phyloP scores from a whole-genome alignment of 2,797 vertebrate species.

The Gastrophryne carolinensis region DNA sequence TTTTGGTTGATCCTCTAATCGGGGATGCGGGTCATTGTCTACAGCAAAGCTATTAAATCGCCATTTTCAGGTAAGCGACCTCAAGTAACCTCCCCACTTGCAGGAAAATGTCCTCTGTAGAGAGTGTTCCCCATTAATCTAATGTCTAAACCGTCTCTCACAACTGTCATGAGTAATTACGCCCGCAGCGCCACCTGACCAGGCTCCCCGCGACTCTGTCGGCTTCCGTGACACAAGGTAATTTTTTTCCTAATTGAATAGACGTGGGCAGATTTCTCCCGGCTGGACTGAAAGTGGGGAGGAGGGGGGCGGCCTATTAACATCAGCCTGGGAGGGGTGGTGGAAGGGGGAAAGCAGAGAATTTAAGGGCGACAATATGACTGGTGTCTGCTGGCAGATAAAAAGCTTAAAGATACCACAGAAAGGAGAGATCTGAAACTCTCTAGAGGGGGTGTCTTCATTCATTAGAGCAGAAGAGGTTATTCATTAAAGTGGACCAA shows the following conservation, averaged over 20 bases:
- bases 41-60: not conserved
- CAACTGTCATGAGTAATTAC: conserved; percentile 33
- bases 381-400: too few relatives aligned
- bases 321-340: too few relatives aligned
- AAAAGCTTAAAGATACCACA: too few relatives aligned
- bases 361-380: not conserved
- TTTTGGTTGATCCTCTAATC: not conserved
- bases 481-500: too few relatives aligned
- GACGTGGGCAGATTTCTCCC: conserved; percentile 26
- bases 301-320: too few relatives aligned
- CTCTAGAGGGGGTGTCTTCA: too few relatives aligned
- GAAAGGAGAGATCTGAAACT: too few relatives aligned
- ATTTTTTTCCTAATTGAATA: conserved; percentile 35
- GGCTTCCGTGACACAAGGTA: conserved; percentile 20
- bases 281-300: not conserved
- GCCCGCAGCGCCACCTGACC: not conserved
- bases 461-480: too few relatives aligned
- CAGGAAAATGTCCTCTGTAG: not conserved
- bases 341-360: too few relatives aligned
- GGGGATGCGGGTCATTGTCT: not conserved
- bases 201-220: not conserved
- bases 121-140: conserved; percentile 23
- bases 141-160: conserved; percentile 39
- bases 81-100: not conserved
- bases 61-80: conserved; percentile 10